Base-by-base conservation (phyloP, 2,888 invertebrate genomes). In the Ramazzottius varieornatus region DNA sequence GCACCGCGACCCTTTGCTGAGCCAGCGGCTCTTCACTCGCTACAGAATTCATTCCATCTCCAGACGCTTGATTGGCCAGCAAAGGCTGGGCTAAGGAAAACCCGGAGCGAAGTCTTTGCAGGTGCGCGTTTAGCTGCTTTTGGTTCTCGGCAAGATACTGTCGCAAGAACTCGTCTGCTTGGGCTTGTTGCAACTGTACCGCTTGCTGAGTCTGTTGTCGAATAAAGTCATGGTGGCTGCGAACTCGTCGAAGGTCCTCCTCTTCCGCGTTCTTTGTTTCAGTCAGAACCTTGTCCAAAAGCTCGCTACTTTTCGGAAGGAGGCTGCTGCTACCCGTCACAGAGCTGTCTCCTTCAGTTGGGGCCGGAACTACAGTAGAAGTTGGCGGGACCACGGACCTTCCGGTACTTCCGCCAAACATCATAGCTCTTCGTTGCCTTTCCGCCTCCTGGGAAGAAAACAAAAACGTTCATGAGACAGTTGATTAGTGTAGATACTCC, bases 181-280 rank as follows among this genome's bases (percentile, higher is more conserved):
- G 54, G 20, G 4, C 4, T 29, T 54, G 54, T 24, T 54, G 54
- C 54, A 54, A 24, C 29, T 54, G 54, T 13, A 29, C 54, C 16
- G 54, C 54, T 16, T 54, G 54, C 54, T 54, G 54, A 4, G 54
- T 54, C 54, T 54, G 54, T 24, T 54, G 54, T 8, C 54, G 54
- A 29, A 54, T 54, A 29, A 54, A 54, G n/a, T 54, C 54, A 29
- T 54, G 54, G 24, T 54, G 54, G 24, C 54, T 54, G 54, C 16
- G 4, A 13, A 54, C 54, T 24, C 54, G 13, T 29, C 29, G 20
- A 24, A 16, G 54, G 29, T 54, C 54, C 4, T 54, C 54, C 4
- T 29, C 29, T 54, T 54, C 54, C 20, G 54, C 54, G 4, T 16
- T 13, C 4, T 54, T 54, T 8, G 29, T 54, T 16, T 54, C 54